phyloP scores from a whole-genome alignment of 2,113 vertebrate genomes.

The Eidolon helvum region DNA sequence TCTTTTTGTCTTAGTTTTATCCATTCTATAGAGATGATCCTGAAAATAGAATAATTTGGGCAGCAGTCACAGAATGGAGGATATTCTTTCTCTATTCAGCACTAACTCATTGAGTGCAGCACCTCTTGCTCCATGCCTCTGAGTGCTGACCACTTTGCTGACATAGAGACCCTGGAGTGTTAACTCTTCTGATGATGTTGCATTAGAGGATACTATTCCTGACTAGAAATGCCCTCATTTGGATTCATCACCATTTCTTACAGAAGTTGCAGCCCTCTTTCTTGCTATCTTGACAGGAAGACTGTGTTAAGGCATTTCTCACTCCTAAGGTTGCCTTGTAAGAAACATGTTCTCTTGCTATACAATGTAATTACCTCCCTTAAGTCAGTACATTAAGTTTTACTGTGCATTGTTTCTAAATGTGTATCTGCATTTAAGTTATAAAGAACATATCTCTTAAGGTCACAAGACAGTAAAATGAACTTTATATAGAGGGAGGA shows the following conservation, averaged over 20 bases:
- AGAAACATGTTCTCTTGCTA: not conserved
- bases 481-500: not conserved
- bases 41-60: not conserved
- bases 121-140: not conserved
- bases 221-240: not conserved
- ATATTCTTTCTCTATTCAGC: not conserved
- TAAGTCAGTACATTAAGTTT: not conserved
- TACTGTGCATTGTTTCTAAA: not conserved
- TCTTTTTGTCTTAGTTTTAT: not conserved
- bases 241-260: not conserved
- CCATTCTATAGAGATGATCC: not conserved
- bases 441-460: not conserved
- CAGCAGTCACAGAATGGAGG: not conserved
- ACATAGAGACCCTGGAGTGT: not conserved
- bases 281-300: not conserved
- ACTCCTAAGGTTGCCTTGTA: not conserved
- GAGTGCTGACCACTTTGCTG: not conserved
- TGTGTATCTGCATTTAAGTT: not conserved
- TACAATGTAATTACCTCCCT: not conserved
- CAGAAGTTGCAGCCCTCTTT: not conserved
- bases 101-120: not conserved
- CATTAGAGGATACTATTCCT: not conserved
- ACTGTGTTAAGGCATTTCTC: not conserved
- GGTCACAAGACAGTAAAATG: not conserved
- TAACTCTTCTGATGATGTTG: not conserved